Percentiles rank a stretch among this genome's conserved stretches.
Evolutionary conservation across 2,888 invertebrate genomes (phyloP).

Genomic region (Ormyrus labotus): DNA sequence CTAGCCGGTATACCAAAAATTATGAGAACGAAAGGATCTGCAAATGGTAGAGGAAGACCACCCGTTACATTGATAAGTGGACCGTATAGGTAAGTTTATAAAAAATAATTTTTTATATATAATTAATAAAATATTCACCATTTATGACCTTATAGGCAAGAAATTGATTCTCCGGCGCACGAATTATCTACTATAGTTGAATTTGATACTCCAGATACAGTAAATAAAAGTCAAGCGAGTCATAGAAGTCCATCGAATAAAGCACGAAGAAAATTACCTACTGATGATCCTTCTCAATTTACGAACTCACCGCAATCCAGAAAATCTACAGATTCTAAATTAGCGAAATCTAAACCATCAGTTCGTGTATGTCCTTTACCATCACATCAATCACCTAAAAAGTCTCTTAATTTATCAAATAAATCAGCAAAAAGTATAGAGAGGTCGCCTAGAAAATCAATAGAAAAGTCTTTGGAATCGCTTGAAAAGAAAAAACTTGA

Average conservation of each 20-base stretch:
- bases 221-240: conserved; percentile 68
- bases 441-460: conserved; percentile 33
- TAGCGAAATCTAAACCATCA: conserved; percentile 58
- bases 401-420: conserved; percentile 12
- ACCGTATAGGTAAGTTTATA: conserved; percentile 63
- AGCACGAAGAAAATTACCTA: conserved; percentile 41
- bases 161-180: conserved; percentile 70
- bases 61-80: conserved; percentile 67
- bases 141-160: conserved; percentile 34
- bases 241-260: conserved; percentile 61
- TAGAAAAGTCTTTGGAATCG: conserved; percentile 20
- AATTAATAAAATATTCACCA: not conserved
- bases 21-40: conserved; percentile 25
- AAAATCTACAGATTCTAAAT: conserved; percentile 46
- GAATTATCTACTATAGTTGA: conserved; percentile 84
- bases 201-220: conserved; percentile 82
- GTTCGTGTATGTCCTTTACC: conserved; percentile 61
- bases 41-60: conserved; percentile 64
- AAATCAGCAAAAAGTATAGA: conserved; percentile 36
- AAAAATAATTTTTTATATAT: not conserved
- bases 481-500: conserved; percentile 21
- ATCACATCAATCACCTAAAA: conserved; percentile 43
- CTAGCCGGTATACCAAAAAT: conserved; percentile 67
- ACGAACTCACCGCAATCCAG: conserved; percentile 43
- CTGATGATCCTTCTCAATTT: conserved; percentile 14